Base-by-base conservation (phyloP, 2,888 invertebrate genomes). In the Polylopha cassiicola region DNA sequence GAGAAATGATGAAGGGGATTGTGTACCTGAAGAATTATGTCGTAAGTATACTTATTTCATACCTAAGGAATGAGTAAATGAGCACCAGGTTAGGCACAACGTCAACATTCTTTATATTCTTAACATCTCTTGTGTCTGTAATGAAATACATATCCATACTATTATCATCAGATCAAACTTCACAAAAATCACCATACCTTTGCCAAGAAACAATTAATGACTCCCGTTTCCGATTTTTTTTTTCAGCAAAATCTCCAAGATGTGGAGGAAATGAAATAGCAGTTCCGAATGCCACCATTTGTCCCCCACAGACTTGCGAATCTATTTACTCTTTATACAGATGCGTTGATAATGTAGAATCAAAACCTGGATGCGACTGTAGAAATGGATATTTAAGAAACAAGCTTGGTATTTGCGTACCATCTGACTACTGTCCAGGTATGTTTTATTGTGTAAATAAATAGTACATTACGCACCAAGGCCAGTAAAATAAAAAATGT, bases 361-460 rank as follows among this genome's bases (percentile, higher is more conserved):
- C 33, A 8, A 32, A 11, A 17, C 26, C 38, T 0, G 43, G 43
- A 11, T 43, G 43, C 9, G 39, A 38, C 20, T 43, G 43, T 22
- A 18, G 38, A 23, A 22, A 28, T 18, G 43, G 33, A 1, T 38
- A 38, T 11, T 27, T 38, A 15, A 38, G 33, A 10, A 34, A 37
- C 23, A 29, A 22, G 7, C 17, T 8, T 5, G 42, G 38, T 5
- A 28, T 24, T 13, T 45, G 45, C 14, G 34, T 45, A 5, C 32
- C 31, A 1, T 30, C 29, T 20, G 29, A 33, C 3, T 23, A 21
- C 5, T 45, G 45, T 21, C 34, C 39, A 17, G 23, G 39, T 39
- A 22, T 28, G 14, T 36, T 14, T 8, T 1, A 29, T 17, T 6
- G 5, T 2, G 15, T 28, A 11, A 10, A 4, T 14, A 6, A 11